Base-by-base conservation (phyloP, 2,797 vertebrate genomes). In the Hypotaenidia philippensis region DNA sequence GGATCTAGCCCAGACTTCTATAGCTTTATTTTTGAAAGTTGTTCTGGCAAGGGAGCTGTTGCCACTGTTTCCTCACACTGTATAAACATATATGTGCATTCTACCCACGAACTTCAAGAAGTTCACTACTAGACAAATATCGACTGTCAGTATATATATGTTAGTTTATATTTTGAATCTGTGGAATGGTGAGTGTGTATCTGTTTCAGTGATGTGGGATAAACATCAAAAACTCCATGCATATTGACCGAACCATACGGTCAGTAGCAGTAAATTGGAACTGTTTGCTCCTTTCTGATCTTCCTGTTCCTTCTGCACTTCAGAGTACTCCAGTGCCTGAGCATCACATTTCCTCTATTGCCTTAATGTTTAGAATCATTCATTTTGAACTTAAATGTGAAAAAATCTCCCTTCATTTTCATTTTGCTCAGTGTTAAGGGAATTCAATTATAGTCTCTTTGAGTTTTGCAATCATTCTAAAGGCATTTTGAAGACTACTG, bases 1-100 rank as follows among this genome's bases (percentile, higher is more conserved):
- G 88, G 74, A 71, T 91, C 63, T 68, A 21, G 6, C 77, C 50
- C 52, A 77, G 66, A 26, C 52, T 94, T 25, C 32, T 61, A 0
- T 38, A 45, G 66, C 44, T 94, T 93, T 95, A 85, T 76, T 96
- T 96, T 55, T 68, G 64, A 94, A 86, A 61, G 56, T 79, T 56
- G 32, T 75, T 94, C 70, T 91, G 93, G 83, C 83, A 89, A 69
- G 49, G 66, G 59, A 87, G 53, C 45, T 93, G 80, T 94, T 76
- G 56, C 87, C 59, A 10, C 91, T 70, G 70, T 91, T 96, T 95
- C 94, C 95, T 91, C 4, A 10, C 83, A 22, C 82, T 94, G 19
- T 95, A 5, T 96, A 93, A 94, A 91, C 71, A 74, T 70, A 6
- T 11, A 20, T 12, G 20, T 94, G 53, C n/a, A 0, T 87, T 94